Percentiles rank a stretch among this genome's conserved stretches.
These are phyloP conservation scores for Synergus umbraculus DNA, from an alignment of 2,888 invertebrate species.

Conservation along the genomic window DNA sequence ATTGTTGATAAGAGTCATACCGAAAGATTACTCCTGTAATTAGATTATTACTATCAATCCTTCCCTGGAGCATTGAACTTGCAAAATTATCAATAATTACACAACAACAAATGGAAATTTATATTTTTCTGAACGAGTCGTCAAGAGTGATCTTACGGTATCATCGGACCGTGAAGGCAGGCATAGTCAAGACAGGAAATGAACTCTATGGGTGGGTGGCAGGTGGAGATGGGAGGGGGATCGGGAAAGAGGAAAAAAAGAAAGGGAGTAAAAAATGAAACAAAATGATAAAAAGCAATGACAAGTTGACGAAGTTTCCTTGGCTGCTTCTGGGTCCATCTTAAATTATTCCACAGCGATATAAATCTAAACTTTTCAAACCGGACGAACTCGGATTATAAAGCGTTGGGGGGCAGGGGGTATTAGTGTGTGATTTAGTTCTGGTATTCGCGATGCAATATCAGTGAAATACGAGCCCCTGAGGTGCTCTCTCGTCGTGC, in stretches of 20 bases:
- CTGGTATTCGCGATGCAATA: conserved; percentile 59
- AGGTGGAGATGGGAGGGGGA: not conserved
- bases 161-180: conserved; percentile 18
- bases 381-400: not conserved
- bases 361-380: conserved; percentile 7
- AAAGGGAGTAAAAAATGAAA: not conserved
- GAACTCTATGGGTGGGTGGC: not conserved
- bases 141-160: conserved; percentile 7
- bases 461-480: conserved; percentile 49
- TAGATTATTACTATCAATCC: not conserved
- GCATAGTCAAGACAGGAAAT: conserved; percentile 12
- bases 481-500: not conserved
- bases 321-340: not conserved
- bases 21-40: not conserved
- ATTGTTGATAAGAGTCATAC: too few relatives aligned
- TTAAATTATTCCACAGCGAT: conserved; percentile 54
- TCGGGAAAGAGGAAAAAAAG: not conserved
- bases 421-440: conserved; percentile 40
- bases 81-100: conserved; percentile 4
- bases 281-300: not conserved
- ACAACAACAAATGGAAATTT: not conserved
- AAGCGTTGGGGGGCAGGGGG: not conserved
- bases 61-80: not conserved
- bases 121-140: conserved; percentile 4
- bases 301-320: conserved; percentile 12